Base-by-base conservation (phyloP, 2,888 invertebrate genomes). In the Apamea anceps region DNA sequence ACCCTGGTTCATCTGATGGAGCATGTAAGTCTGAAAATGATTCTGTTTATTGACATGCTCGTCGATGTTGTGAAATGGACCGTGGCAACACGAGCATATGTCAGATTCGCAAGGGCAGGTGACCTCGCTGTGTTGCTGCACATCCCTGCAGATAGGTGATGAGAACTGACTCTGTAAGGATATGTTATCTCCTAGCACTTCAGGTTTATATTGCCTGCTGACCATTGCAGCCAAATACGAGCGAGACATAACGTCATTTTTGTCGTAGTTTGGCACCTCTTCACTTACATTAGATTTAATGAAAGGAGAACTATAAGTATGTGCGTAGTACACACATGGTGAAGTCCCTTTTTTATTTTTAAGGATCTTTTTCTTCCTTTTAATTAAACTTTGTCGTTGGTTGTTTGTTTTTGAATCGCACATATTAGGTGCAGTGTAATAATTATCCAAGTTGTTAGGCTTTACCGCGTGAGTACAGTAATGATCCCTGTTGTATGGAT, bases 81-180 rank as follows among this genome's bases (percentile, higher is more conserved):
- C 94, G 48, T 92, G 92, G 84, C 93, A 95, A 85, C 95, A 95
- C 0, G 96, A 95, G 84, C 94, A 95, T 8, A 93, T 78, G 73
- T 96, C 96, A 0, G 95, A 91, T 60, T 93, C 92, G 68, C 87
- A 83, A 42, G 65, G 75, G 45, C 71, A 70, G 4, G 54, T 37
- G 8, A 51, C 21, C 13, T 60, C 81, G 37, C 70, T 72, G 32
- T 71, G 73, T 62, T 76, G 73, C 25, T 88, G 86, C 32, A 79
- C 81, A 70, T 95, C 95, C 81, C 93, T 92, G 77, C 96, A 96
- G 28, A 95, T 80, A 5, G 96, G 96, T 25, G 93, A 90, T 12
- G 96, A 94, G 84, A 94, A 93, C 37, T 93, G 85, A 80, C 95
- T 95, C 5, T 90, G 89, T 54, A 92, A 90, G 0, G 94, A 93